A percentile compares a stretch with the other conserved stretches of the same genome.
Conservation (phyloP, 1,140 invertebrate genomes). For the Camponotus floridanus region DNA sequence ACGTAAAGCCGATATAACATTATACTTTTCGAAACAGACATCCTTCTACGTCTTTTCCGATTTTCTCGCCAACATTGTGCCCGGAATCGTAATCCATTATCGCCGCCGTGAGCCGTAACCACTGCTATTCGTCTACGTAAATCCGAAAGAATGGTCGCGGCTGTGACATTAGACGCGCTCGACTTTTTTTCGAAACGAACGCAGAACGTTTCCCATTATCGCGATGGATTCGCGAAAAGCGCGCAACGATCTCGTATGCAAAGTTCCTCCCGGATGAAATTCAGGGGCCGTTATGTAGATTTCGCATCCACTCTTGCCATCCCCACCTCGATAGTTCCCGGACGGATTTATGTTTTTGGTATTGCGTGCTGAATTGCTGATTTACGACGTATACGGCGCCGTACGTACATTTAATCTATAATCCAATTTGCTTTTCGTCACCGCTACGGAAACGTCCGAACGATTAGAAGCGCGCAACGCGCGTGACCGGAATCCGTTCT, state of each 20-base stretch:
- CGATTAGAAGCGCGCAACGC: slow-evolving; percentile 42
- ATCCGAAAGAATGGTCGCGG: slow-evolving; percentile 49
- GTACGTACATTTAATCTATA: slow-evolving; percentile 58
- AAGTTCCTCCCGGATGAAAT: slow-evolving; percentile 38
- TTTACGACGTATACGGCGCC: slow-evolving; percentile 49
- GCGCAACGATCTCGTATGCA: slow-evolving; percentile 6
- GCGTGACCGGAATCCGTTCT: slow-evolving; percentile 39
- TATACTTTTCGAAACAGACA: slow-evolving; percentile 42
- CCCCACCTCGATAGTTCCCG: background rate
- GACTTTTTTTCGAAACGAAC: slow-evolving; percentile 43
- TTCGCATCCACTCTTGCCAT: slow-evolving; percentile 9
- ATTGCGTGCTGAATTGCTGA: slow-evolving; percentile 59
- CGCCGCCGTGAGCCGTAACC: slow-evolving; percentile 55
- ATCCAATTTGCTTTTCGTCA: slow-evolving; percentile 66
- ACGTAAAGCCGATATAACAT: slow-evolving; percentile 27
- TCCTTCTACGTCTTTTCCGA: slow-evolving; percentile 31
- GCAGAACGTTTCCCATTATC: slow-evolving; percentile 47
- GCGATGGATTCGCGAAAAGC: slow-evolving; percentile 36
- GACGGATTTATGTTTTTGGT: slow-evolving; percentile 59
- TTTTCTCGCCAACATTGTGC: slow-evolving; percentile 17
- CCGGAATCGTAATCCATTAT: slow-evolving; percentile 56
- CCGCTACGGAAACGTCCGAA: slow-evolving; percentile 43
- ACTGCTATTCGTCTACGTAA: slow-evolving; percentile 60
- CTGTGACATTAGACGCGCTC: slow-evolving; percentile 39
- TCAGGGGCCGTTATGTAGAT: slow-evolving; percentile 37